Evolutionary conservation across 2,888 invertebrate genomes (phyloP), one percentile per base, ranked within the genome.

Genomic region (Calameuta filiformis): DNA sequence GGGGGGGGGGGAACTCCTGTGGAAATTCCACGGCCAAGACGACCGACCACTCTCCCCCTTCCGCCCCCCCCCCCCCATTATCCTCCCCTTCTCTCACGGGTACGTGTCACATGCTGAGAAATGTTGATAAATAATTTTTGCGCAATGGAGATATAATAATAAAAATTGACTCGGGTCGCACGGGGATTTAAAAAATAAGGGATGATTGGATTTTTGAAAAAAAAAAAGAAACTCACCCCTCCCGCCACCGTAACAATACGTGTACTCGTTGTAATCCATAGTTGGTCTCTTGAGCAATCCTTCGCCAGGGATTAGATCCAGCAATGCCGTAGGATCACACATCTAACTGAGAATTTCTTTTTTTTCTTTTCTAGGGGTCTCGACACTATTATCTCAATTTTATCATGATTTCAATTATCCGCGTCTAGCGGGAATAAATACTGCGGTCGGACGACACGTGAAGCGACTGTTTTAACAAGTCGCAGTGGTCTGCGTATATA

Each of bases 251-350:
- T 91, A 90, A 89, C 91, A 91, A 83, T 91, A 91, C 78, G 91
- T 90, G 87, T 91, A 91, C 85, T 91, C 91, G 90, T 91, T 91
- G 87, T 91, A 91, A 89, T 91, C 91, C 90, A 90, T 91, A 85
- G 86, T 87, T 79, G 90, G 90, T 86, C 91, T 87, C 85, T 89
- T 89, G 84, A 91, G 88, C 83, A 91, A 89, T 88, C 89, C 89
- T 85, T 91, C 89, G 85, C 89, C 89, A 76, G 88, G 87, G 83
- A 90, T 88, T 81, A 91, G 87, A 85, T 90, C 90, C 85, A 90
- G 83, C 75, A 90, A 88, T 73, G 87, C 89, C 85, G 88, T 89
- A 79, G 89, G 89, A 87, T 89, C 90, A 86, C 90, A 90, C 89
- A 89, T 90, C 76, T 79, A 77, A 82, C 75, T 68, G 78, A 68